phyloP scores from a whole-genome alignment of 2,888 invertebrate genomes.

The Homarus gammarus region DNA sequence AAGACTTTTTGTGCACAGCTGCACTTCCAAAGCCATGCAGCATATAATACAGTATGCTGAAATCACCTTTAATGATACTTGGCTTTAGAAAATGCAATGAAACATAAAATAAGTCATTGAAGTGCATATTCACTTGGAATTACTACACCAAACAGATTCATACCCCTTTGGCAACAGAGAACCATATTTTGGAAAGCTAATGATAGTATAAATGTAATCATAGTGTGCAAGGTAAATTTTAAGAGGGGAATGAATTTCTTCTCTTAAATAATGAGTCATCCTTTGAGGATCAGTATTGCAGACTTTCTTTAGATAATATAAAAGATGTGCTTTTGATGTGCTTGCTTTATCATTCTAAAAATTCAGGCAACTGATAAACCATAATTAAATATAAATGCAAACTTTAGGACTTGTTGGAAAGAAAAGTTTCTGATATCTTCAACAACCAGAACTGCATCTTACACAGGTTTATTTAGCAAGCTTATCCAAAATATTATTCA shows the following conservation, averaged over 20 bases:
- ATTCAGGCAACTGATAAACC: too few relatives aligned
- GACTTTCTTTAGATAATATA: background rate
- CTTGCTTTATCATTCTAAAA: conserved; percentile 1
- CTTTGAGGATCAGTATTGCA: background rate
- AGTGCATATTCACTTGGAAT: conserved; percentile 36
- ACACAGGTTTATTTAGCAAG: background rate
- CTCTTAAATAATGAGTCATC: background rate
- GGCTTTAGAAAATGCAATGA: conserved; percentile 38
- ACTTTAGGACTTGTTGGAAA: conserved; percentile 29
- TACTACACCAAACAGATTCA: conserved; percentile 15
- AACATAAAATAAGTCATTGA: conserved; percentile 26
- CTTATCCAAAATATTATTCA: background rate
- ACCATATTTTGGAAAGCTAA: background rate
- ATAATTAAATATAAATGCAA: conserved; percentile 57
- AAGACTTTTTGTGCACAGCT: conserved; percentile 39
- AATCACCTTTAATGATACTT: conserved; percentile 22
- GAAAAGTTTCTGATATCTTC: background rate
- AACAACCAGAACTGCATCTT: background rate
- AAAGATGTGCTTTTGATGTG: conserved; percentile 16
- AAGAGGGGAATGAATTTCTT: background rate
- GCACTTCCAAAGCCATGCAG: conserved; percentile 40
- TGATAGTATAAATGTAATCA: background rate
- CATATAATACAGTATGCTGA: conserved; percentile 36
- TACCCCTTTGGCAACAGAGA: background rate
- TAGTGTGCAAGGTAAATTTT: background rate